A percentile compares a stretch with the other conserved stretches of the same genome.
Evolutionary conservation across 2,888 invertebrate genomes (phyloP).

Genomic region (Steinernema hermaphroditum): DNA sequence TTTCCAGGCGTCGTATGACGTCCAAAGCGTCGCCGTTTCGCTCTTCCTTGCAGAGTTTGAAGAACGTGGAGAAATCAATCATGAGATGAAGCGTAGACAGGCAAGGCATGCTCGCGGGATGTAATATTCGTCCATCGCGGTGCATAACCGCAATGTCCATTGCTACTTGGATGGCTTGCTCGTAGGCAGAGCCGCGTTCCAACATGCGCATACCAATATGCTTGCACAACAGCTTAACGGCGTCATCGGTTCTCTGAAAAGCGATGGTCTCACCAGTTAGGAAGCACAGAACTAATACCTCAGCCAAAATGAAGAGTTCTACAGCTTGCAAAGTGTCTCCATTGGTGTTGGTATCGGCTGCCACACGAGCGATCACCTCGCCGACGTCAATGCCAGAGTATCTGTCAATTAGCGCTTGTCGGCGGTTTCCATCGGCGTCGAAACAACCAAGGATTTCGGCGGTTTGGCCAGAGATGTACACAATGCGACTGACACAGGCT

Average conservation of each 20-base stretch:
- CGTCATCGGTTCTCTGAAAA: slow-evolving; percentile 44
- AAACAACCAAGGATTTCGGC: slow-evolving; percentile 56
- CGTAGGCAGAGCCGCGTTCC: slow-evolving; percentile 43
- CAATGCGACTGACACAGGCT: slow-evolving; percentile 59
- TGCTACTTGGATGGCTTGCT: slow-evolving; percentile 38
- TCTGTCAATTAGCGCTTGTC: slow-evolving; percentile 59
- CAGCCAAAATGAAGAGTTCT: slow-evolving; percentile 41
- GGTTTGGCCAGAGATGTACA: slow-evolving; percentile 53
- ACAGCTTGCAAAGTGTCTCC: slow-evolving; percentile 52
- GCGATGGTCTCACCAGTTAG: too few species aligned
- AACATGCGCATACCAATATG: slow-evolving; percentile 41
- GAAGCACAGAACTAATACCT: too few species aligned
- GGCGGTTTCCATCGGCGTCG: slow-evolving; percentile 44
- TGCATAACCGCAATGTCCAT: slow-evolving; percentile 27
- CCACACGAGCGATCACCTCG: slow-evolving; percentile 57
- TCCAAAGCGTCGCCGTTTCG: slow-evolving; percentile 33
- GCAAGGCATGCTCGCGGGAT: slow-evolving; percentile 14
- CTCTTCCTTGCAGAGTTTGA: slow-evolving; percentile 46
- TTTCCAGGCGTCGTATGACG: slow-evolving; percentile 33
- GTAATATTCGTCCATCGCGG: neutral
- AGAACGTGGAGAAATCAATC: slow-evolving; percentile 50
- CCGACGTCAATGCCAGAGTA: slow-evolving; percentile 42
- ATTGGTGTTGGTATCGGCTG: slow-evolving; percentile 54
- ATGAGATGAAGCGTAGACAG: slow-evolving; percentile 48
- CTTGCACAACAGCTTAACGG: slow-evolving; percentile 46